Evolutionary conservation across 2,888 invertebrate genomes (phyloP), one percentile per base, ranked within the genome.

Genomic region (Idaea straminata): DNA sequence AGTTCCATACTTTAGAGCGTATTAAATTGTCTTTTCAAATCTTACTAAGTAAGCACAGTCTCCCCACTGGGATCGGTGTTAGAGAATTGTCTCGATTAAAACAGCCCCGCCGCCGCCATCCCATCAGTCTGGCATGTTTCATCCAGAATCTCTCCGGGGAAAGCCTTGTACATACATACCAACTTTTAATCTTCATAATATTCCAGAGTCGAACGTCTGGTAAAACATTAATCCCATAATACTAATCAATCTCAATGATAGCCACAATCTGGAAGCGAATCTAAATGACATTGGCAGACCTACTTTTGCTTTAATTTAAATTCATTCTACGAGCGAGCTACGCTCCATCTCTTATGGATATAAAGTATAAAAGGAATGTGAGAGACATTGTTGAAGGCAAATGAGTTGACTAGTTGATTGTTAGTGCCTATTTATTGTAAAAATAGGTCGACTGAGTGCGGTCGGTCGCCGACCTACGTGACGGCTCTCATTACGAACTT

Each of bases 371-470:
- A 82, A 79, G 78, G 78, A 85, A 86, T 83, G 79, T 77, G 78
- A 82, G 78, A 80, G 79, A 82, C 79, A 83, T 83, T 84, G 84
- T 84, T 83, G 75, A 70, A 81, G 77, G 82, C 83, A 83, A 86
- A 85, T 86, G 82, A 83, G 81, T 83, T 84, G 83, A 83, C 77
- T 81, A 80, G 79, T 75, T 80, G 82, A 84, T 86, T 84, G 84
- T 85, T 84, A 83, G 80, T 83, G 83, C 77, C 82, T 82, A 84
- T 87, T 85, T 83, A 85, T 81, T 82, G 77, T 83, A 85, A 82
- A 89, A 87, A 89, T 89, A 84, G 89, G 89, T 87, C 86, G 81
- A 71, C 70, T 77, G 76, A 72, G 70, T 72, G 74, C 84, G 87
- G 87, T 83, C 84, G 87, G 87, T 83, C 87, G 83, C 78, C 79